These are phyloP conservation scores for Vidua macroura DNA, from an alignment of 2,113 vertebrate genomes.

Conservation along the genomic window DNA sequence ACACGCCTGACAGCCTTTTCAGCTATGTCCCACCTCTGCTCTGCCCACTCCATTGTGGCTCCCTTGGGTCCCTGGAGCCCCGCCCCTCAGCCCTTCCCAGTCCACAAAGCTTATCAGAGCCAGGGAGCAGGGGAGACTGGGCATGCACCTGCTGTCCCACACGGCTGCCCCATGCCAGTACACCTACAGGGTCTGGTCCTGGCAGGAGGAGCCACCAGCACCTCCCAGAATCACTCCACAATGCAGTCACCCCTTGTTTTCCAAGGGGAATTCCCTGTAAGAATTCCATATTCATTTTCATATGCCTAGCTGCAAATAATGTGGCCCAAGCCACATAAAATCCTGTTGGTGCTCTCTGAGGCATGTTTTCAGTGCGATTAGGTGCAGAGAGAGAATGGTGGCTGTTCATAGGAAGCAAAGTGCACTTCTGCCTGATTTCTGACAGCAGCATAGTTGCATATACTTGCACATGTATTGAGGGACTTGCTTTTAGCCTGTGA, in stretches of 20 bases:
- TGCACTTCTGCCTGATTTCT: not conserved
- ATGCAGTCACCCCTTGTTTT: not conserved
- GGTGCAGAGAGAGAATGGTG: not conserved
- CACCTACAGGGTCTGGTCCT: not conserved
- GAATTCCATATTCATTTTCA: not conserved
- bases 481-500: not conserved
- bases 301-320: not conserved
- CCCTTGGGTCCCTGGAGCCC: fast-evolving
- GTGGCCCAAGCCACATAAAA: fast-evolving
- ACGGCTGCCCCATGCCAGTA: fast-evolving
- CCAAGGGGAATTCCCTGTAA: not conserved
- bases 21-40: fast-evolving
- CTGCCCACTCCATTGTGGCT: fast-evolving
- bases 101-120: not conserved
- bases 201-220: fast-evolving
- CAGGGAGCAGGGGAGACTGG: fast-evolving
- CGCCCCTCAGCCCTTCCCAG: not conserved
- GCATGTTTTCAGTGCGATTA: not conserved
- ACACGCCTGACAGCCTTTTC: not conserved
- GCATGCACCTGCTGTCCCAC: not conserved
- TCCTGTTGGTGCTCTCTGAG: not conserved
- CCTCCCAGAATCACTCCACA: not conserved
- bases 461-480: not conserved
- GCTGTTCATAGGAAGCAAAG: not conserved
- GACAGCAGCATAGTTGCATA: fast-evolving